Base-by-base conservation (phyloP, 2,797 vertebrate species). In the Synanceia verrucosa region DNA sequence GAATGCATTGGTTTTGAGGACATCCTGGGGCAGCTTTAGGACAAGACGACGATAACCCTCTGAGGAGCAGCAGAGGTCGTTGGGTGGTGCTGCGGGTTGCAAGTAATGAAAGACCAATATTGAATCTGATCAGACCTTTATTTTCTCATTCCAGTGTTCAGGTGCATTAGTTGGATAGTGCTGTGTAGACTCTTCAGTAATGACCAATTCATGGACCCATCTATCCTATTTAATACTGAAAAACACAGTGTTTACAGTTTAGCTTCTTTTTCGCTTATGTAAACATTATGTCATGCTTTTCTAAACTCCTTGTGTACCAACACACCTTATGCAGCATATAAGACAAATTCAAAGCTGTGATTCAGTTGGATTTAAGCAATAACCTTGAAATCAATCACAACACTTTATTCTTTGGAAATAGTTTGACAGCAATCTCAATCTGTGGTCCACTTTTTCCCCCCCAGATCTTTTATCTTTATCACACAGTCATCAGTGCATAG, bases 151-250 rank as follows among this genome's bases (percentile, higher is more conserved):
- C 18, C 64, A 51, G 72, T 76, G 80, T 74, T 70, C 31, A 69
- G 74, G 61, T 51, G 58, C 68, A 83, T 78, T 86, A 76, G 76
- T 65, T 62, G 57, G 79, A 87, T 84, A 88, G 66, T 91, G 92
- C 93, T 89, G 87, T 19, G 85, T 73, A 80, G 48, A 81, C 78
- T 89, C 65, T 87, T 84, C 53, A 4, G 66, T 92, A 93, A 93
- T 88, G 81, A 73, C 75, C 46, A 56, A 28, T 78, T 69, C 37
- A 31, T 61, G 51, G 70, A 57, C 82, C 51, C 90, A 93, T 94
- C 89, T 64, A 77, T 94, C 89, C 91, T 84, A 73, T 90, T 93
- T 88, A 87, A 80, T 78, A 69, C 33, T 5, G 16, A 71, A 81
- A 87, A 86, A 81, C 78, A 79, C 69, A 51, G 73, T 70, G 68